Base-by-base conservation (phyloP, 2,888 invertebrate genomes). In the Caenorhabditis japonica region DNA sequence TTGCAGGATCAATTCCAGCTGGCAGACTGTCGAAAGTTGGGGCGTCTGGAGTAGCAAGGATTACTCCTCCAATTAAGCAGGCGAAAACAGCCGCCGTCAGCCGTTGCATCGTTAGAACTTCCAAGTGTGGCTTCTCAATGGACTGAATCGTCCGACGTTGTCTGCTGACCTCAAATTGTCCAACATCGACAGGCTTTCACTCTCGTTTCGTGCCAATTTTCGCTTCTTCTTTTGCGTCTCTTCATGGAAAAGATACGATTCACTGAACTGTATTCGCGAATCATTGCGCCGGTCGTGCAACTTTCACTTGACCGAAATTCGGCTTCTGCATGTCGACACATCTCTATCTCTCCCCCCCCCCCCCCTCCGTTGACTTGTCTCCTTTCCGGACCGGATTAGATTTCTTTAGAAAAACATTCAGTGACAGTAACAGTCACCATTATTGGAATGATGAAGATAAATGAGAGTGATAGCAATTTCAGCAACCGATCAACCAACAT, bases 111-210 rank as follows among this genome's bases (percentile, higher is more conserved):
- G 61, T 61, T 70, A 49, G 56, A 61, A 61, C 55, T 55, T 55
- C 70, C 70, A 70, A 70, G 61, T 70, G 70, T 61, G 70, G 70
- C 70, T 70, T 70, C 61, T 55, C 55, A 70, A 58, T 69, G 69
- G 69, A 41, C 55, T 56, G 53, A 44, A 70, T 61, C 55, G 49
- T 55, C 61, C 53, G 69, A 21, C 49, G 52, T 30, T 58, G 47
- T 30, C 34, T 43, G 70, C 61, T 70, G 70, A 70, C 70, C 70
- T 70, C 70, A 70, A 70, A 70, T 41, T 61, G 70, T 61, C 56
- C 60, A 61, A 41, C 70, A 43, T 49, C 70, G 60, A 56, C 51
- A 53, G 68, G 55, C 69, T 69, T 70, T 70, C 70, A 61, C 70
- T 70, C 47, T 70, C 56, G 39, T 36, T 61, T 56, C 70, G 56